These are phyloP conservation scores for Leptopterna dolabrata DNA, from an alignment of 2,888 invertebrate genomes.

Conservation along the genomic window DNA sequence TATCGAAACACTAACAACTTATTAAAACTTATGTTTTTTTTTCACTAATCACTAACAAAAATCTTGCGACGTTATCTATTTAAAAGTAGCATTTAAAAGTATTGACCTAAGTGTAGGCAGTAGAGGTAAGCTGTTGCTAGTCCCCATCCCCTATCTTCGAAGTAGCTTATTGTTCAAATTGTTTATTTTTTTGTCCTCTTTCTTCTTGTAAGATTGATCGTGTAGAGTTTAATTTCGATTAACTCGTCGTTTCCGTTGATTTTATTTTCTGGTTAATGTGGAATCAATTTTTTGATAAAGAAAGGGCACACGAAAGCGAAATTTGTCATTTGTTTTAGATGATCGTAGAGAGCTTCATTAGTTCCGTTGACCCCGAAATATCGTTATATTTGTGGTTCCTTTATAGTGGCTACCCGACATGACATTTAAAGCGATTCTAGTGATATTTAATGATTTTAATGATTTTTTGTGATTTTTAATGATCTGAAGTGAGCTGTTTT, in stretches of 20 bases:
- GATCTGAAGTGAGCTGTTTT: background rate
- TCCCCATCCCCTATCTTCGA: conserved; percentile 35
- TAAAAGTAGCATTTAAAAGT: conserved; percentile 27
- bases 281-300: conserved; percentile 10
- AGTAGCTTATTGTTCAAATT: conserved; percentile 22
- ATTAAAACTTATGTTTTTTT: too few species aligned
- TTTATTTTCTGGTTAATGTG: background rate
- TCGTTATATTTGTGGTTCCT: conserved; percentile 28
- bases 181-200: conserved; percentile 12
- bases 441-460: background rate
- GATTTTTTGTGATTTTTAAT: background rate
- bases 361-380: conserved; percentile 49
- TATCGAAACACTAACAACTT: conserved; percentile 25
- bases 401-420: conserved; percentile 25
- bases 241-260: conserved; percentile 10
- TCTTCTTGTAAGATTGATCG: conserved; percentile 40
- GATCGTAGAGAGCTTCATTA: conserved; percentile 52
- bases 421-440: background rate
- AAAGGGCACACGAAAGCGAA: conserved; percentile 39
- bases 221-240: conserved; percentile 43
- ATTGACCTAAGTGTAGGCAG: conserved; percentile 45
- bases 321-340: conserved; percentile 41
- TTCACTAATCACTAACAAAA: conserved; percentile 26
- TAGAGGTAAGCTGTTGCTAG: conserved; percentile 53
- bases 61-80: background rate